These are phyloP conservation scores for Ornithorhynchus anatinus DNA, from an alignment of 2,113 vertebrate species.

Conservation along the genomic window DNA sequence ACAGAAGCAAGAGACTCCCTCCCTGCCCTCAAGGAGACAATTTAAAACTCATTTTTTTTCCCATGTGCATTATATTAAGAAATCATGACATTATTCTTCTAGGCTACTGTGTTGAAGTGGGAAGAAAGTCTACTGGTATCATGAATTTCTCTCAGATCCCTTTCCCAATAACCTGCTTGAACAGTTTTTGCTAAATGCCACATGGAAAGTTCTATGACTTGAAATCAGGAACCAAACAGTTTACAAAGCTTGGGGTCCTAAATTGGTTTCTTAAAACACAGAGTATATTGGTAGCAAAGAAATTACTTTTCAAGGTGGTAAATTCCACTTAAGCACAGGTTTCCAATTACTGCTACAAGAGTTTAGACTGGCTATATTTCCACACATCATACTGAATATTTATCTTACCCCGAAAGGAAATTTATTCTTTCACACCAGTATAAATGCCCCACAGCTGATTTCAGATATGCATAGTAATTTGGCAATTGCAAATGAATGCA, in stretches of 20 bases:
- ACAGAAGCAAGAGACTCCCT: too few species aligned
- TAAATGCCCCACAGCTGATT: neutral
- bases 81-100: too few species aligned
- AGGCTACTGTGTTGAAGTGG: too few species aligned
- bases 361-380: neutral
- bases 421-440: constrained; percentile 10
- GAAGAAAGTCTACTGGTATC: too few species aligned
- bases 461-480: constrained; percentile 24
- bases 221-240: neutral
- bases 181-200: neutral
- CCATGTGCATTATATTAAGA: too few species aligned
- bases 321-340: neutral
- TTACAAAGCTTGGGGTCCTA: too few species aligned
- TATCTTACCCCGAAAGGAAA: neutral
- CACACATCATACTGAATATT: neutral
- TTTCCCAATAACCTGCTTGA: neutral
- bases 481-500: neutral
- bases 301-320: neutral
- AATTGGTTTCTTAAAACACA: neutral
- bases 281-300: neutral
- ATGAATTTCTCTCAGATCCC: too few species aligned
- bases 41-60: too few species aligned
- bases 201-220: neutral
- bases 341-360: neutral
- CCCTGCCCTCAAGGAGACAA: too few species aligned